Percentiles rank a stretch among this genome's conserved stretches.
phyloP scores from a whole-genome alignment of 2,797 vertebrate species.

The Moxostoma hubbsi region DNA sequence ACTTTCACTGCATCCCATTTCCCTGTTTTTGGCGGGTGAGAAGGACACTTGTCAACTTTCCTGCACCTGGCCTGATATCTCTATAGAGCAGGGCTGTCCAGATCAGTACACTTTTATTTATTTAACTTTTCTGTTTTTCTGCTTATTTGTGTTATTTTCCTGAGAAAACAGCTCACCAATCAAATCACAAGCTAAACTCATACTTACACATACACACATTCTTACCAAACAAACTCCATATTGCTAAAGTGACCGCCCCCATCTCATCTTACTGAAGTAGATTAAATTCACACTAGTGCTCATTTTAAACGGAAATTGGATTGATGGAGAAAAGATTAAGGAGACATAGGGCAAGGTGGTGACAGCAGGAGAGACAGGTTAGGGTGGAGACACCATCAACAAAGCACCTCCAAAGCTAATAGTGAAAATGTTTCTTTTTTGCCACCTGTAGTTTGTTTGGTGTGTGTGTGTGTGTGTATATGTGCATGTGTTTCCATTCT shows the following conservation, averaged over 20 bases:
- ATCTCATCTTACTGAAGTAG: constrained; percentile 77
- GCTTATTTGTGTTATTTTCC: constrained; percentile 60
- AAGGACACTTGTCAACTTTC: constrained; percentile 79
- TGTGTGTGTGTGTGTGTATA: constrained; percentile 25
- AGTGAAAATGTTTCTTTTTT: constrained; percentile 63
- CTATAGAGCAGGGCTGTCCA: constrained; percentile 72
- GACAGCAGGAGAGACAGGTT: constrained; percentile 20
- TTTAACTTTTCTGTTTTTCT: constrained; percentile 67
- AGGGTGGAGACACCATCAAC: constrained; percentile 46
- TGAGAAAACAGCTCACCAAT: constrained; percentile 24
- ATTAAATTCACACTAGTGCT: constrained; percentile 84
- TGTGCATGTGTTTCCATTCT: constrained; percentile 50
- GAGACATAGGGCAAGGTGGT: constrained; percentile 62
- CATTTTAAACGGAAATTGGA: constrained; percentile 90
- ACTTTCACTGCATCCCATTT: constrained; percentile 83
- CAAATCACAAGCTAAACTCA: constrained; percentile 36
- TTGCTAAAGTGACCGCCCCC: constrained; percentile 39
- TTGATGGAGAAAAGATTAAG: constrained; percentile 85
- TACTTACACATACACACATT: constrained; percentile 35
- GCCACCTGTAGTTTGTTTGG: constrained; percentile 58
- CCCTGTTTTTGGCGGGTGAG: constrained; percentile 82
- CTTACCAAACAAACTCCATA: constrained; percentile 66
- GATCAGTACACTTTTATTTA: constrained; percentile 59
- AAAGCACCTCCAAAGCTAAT: constrained; percentile 53
- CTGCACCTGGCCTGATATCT: constrained; percentile 79